Evolutionary conservation across 2,797 vertebrate genomes (phyloP).

Genomic region (Synanceia verrucosa): DNA sequence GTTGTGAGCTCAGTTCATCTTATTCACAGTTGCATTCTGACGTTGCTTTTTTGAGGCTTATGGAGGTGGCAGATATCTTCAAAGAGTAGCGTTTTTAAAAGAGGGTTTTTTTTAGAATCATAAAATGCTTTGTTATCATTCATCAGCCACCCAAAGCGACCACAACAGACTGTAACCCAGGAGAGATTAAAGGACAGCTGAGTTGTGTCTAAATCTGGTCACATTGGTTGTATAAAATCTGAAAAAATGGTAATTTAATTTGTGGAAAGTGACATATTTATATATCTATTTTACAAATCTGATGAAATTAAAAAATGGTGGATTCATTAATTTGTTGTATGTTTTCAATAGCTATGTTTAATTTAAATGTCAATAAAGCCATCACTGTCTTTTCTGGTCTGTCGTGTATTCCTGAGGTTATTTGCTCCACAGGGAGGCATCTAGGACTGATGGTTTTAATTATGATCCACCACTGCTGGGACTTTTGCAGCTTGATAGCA

Average conservation of each 20-base stretch:
- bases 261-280: not conserved
- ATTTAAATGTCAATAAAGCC: not conserved
- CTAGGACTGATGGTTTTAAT: no score
- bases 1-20: slow-evolving; percentile 31
- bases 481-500: not conserved
- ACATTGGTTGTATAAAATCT: not conserved
- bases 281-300: not conserved
- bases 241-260: not conserved
- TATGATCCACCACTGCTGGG: not conserved
- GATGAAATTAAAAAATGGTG: not conserved
- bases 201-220: not conserved
- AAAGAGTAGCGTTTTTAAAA: slow-evolving; percentile 48
- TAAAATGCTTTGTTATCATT: slow-evolving; percentile 6
- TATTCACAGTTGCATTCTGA: slow-evolving; percentile 60
- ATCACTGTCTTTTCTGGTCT: no score
- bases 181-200: not conserved
- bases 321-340: not conserved
- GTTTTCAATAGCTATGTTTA: not conserved
- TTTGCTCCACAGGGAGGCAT: no score
- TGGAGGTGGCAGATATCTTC: slow-evolving; percentile 59
- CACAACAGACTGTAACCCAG: not conserved
- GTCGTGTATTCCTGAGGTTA: no score
- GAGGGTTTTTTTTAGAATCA: slow-evolving; percentile 17
- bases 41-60: slow-evolving; percentile 66
- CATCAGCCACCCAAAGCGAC: not conserved